Conservation (phyloP, 2,113 vertebrate genomes). For the Paratilapia polleni region DNA sequence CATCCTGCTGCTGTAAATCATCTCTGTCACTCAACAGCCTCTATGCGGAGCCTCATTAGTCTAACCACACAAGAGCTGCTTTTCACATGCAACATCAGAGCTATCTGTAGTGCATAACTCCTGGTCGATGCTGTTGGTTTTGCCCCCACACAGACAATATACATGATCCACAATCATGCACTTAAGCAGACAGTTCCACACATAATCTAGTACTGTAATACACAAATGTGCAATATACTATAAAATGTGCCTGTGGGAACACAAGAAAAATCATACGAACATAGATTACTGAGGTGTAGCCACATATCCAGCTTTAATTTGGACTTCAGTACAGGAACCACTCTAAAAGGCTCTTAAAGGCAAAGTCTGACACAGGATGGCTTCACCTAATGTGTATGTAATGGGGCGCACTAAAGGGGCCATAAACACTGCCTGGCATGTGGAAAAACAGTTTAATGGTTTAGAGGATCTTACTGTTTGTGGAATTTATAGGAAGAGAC, state of each 20-base stretch:
- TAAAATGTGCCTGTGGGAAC: not conserved
- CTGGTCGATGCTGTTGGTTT: slow-evolving; percentile 21
- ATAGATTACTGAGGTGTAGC: slow-evolving; percentile 15
- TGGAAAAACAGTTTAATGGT: slow-evolving; percentile 46
- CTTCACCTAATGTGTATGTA: slow-evolving; percentile 40
- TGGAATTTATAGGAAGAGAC: slow-evolving; percentile 31
- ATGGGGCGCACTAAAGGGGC: slow-evolving; percentile 48
- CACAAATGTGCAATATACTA: slow-evolving; percentile 9
- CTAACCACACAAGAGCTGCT: slow-evolving; percentile 60
- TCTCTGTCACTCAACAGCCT: slow-evolving; percentile 61
- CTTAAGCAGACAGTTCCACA: slow-evolving; percentile 16
- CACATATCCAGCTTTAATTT: slow-evolving; percentile 19
- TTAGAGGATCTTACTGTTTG: slow-evolving; percentile 40
- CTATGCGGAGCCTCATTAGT: slow-evolving; percentile 70
- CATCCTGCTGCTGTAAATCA: slow-evolving; percentile 64
- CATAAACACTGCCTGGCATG: slow-evolving; percentile 32
- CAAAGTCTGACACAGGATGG: slow-evolving; percentile 30
- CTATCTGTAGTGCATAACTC: slow-evolving; percentile 26
- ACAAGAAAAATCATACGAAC: not conserved
- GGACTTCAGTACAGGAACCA: slow-evolving; percentile 9
- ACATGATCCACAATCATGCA: not conserved
- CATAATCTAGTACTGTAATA: not conserved
- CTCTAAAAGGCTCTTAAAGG: slow-evolving; percentile 42
- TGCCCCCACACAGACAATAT: not conserved
- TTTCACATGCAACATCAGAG: slow-evolving; percentile 40